Conservation (phyloP, 1,140 invertebrate species). For the Drosophila mojavensis region DNA sequence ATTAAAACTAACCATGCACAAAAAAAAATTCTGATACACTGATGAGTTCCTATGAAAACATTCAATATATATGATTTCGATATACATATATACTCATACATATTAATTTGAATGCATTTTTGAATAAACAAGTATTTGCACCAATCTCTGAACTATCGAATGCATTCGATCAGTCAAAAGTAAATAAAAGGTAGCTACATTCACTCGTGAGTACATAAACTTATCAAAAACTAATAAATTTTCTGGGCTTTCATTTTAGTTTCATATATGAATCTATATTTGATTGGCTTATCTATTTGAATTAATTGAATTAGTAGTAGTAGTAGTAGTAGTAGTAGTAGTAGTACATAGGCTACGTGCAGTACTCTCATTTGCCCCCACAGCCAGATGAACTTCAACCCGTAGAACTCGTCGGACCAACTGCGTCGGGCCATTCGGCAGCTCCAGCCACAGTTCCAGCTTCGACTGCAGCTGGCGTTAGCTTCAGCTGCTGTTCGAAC, state of each 20-base stretch:
- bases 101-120: not conserved
- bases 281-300: no score
- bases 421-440: slow-evolving; percentile 11
- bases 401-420: not conserved
- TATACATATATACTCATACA: not conserved
- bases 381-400: slow-evolving; percentile 32
- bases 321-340: no score
- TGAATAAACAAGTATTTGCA: not conserved
- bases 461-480: not conserved
- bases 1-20: no score
- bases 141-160: not conserved
- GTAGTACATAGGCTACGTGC: no score
- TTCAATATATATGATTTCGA: no score
- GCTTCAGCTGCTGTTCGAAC: slow-evolving; percentile 21
- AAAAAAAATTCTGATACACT: not conserved
- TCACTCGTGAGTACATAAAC: no score
- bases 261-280: no score
- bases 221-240: no score
- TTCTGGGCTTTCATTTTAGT: no score
- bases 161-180: not conserved
- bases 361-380: no score
- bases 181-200: no score
- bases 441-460: not conserved
- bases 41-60: not conserved
- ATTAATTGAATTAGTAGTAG: no score